Evolutionary conservation across 2,888 invertebrate species (phyloP).

Genomic region (Trichogramma evanescens): DNA sequence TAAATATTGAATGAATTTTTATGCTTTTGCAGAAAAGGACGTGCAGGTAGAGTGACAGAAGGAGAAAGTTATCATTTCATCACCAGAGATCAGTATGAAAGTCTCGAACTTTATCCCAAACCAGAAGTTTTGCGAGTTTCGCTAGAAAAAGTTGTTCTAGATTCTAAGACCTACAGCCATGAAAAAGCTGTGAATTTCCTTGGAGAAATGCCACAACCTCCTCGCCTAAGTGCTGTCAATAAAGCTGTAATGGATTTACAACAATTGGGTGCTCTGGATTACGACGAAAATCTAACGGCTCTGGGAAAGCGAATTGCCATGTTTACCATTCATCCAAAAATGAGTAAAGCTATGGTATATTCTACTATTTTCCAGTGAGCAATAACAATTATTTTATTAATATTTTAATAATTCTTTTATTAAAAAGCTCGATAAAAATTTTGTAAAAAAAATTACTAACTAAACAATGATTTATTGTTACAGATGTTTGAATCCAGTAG

Average conservation of each 20-base stretch:
- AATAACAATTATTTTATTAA: background rate
- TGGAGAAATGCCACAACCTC: constrained; percentile 58
- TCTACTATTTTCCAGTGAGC: constrained; percentile 50
- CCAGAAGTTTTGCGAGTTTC: constrained; percentile 61
- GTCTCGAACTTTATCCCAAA: constrained; percentile 51
- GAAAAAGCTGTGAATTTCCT: constrained; percentile 56
- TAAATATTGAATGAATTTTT: background rate
- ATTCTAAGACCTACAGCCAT: constrained; percentile 57
- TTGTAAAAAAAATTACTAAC: constrained; percentile 6
- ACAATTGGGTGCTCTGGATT: constrained; percentile 53
- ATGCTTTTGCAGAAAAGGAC: constrained; percentile 50
- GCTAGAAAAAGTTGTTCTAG: constrained; percentile 55
- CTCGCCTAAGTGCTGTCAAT: constrained; percentile 48
- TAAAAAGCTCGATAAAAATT: constrained; percentile 11
- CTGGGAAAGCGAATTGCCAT: constrained; percentile 54
- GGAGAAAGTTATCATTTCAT: constrained; percentile 55
- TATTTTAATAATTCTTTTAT: constrained; percentile 8
- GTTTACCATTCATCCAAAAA: constrained; percentile 56
- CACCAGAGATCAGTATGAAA: constrained; percentile 48
- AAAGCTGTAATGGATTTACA: constrained; percentile 57
- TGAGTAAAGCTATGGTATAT: constrained; percentile 57
- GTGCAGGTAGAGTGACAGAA: constrained; percentile 61
- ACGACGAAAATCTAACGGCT: constrained; percentile 56
- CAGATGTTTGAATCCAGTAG: constrained; percentile 51
- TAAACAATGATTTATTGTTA: constrained; percentile 8